phyloP scores from a whole-genome alignment of 2,113 vertebrate species.

The Trichechus manatus region DNA sequence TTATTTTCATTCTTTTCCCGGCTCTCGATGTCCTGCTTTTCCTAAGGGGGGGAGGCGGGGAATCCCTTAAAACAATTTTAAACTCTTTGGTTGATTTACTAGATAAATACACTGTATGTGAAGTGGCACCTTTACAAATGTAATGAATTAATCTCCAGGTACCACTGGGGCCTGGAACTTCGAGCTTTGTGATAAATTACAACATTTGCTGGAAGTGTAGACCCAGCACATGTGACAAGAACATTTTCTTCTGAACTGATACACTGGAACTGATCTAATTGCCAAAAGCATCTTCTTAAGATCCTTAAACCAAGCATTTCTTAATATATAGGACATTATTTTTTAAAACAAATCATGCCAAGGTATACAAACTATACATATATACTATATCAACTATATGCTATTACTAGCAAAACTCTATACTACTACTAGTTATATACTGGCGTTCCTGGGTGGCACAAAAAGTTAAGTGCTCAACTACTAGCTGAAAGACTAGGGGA shows the following conservation, averaged over 20 bases:
- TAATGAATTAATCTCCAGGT: neutral
- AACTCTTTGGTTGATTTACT: constrained; percentile 31
- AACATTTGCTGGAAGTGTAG: neutral
- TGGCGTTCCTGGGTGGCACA: no score
- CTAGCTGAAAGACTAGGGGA: no score
- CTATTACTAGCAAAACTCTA: no score
- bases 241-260: neutral
- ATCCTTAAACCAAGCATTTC: neutral
- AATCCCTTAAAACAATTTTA: constrained; percentile 1
- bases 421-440: no score
- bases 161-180: neutral
- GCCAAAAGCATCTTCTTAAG: neutral
- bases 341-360: neutral
- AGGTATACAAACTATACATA: neutral
- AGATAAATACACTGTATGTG: neutral
- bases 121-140: neutral
- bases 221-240: neutral
- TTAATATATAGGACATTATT: neutral
- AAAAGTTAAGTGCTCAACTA: no score
- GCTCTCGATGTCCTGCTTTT: neutral
- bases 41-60: no score
- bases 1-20: neutral
- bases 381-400: neutral
- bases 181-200: neutral
- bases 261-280: neutral